Evolutionary conservation across 2,797 vertebrate genomes (phyloP).

Genomic region (Siniperca obscura): DNA sequence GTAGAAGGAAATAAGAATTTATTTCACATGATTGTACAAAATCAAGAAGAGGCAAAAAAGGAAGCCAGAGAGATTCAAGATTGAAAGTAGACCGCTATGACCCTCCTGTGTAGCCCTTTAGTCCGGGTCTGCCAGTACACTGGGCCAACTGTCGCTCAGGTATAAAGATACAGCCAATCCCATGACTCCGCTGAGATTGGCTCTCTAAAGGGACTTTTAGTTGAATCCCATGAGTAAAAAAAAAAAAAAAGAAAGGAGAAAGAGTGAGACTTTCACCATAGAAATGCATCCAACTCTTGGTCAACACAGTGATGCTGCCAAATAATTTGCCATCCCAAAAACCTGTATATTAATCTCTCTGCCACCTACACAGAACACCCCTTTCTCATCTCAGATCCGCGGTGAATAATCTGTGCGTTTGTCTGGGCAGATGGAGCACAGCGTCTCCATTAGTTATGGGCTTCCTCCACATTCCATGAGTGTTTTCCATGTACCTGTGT

Average conservation of each 20-base stretch:
- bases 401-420: constrained; percentile 32
- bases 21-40: constrained; percentile 15
- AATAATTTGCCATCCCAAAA: constrained; percentile 43
- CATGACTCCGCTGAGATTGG: not conserved
- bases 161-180: constrained; percentile 29
- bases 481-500: constrained; percentile 31
- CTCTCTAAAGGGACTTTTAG: constrained; percentile 20
- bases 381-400: constrained; percentile 35
- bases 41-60: constrained; percentile 6
- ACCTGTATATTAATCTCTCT: constrained; percentile 31
- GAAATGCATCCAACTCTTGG: constrained; percentile 13
- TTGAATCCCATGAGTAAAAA: constrained; percentile 38
- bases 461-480: not conserved
- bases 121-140: constrained; percentile 4
- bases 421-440: not conserved
- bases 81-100: constrained; percentile 29
- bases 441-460: constrained; percentile 8
- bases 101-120: constrained; percentile 13
- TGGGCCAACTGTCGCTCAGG: not conserved
- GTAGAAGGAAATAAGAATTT: constrained; percentile 15
- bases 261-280: constrained; percentile 27
- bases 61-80: constrained; percentile 1
- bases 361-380: constrained; percentile 10
- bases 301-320: constrained; percentile 42
- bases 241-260: not conserved